These are phyloP conservation scores for Cydia strobilella DNA, from an alignment of 1,140 invertebrate genomes.

Conservation along the genomic window DNA sequence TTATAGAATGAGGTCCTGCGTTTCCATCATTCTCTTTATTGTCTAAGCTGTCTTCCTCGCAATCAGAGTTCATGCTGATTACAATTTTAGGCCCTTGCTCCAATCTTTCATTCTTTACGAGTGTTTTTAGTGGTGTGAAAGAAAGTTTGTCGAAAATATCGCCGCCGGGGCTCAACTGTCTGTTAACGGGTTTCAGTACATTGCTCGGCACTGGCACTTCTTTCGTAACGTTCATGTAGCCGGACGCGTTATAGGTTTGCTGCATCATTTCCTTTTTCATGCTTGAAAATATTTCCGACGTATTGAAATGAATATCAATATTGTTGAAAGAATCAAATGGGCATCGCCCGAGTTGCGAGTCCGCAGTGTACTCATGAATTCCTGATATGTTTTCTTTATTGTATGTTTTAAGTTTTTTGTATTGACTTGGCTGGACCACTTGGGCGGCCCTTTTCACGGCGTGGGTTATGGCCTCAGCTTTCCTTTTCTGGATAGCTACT, in stretches of 20 bases:
- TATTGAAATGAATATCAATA: slow-evolving; percentile 62
- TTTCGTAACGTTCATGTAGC: slow-evolving; percentile 40
- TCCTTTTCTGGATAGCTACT: slow-evolving; percentile 61
- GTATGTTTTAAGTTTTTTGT: slow-evolving; percentile 47
- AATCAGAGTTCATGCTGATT: slow-evolving; percentile 65
- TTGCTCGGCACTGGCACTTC: slow-evolving; percentile 45
- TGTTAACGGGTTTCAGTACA: slow-evolving; percentile 68
- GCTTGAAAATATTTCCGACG: slow-evolving; percentile 67
- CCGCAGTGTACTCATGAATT: slow-evolving; percentile 47
- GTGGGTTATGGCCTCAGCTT: slow-evolving; percentile 56
- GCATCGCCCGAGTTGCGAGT: slow-evolving; percentile 52
- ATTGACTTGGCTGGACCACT: slow-evolving; percentile 54
- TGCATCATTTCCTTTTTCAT: slow-evolving; percentile 54
- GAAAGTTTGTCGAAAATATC: slow-evolving; percentile 71
- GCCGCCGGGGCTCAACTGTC: slow-evolving; percentile 43
- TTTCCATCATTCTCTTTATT: slow-evolving; percentile 66
- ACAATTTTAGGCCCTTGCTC: slow-evolving; percentile 65
- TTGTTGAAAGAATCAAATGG: slow-evolving; percentile 66
- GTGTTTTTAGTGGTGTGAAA: slow-evolving; percentile 67
- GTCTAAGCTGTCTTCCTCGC: slow-evolving; percentile 66
- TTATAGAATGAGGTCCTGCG: slow-evolving; percentile 59
- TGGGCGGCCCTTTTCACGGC: slow-evolving; percentile 57
- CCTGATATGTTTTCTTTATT: slow-evolving; percentile 55
- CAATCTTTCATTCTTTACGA: slow-evolving; percentile 58
- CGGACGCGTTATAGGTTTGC: slow-evolving; percentile 63